Evolutionary conservation across 1,140 invertebrate species (phyloP).

Genomic region (Harlomillsia oculata): DNA sequence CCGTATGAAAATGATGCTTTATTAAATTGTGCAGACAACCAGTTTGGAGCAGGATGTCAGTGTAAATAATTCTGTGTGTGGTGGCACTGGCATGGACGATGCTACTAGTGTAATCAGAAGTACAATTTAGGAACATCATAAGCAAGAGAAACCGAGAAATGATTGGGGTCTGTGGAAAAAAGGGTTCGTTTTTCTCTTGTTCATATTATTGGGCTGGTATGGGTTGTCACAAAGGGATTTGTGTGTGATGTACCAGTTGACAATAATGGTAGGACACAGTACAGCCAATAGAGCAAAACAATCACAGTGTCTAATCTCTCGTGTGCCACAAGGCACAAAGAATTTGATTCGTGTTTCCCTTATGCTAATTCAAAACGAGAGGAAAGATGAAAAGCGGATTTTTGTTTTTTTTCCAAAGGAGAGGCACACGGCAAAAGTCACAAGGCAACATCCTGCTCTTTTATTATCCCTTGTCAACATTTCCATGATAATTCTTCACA

Average conservation of each 20-base stretch:
- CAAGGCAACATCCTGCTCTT: conserved; percentile 10
- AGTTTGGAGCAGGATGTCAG: too few species aligned
- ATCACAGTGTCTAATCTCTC: background rate
- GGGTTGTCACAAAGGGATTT: too few species aligned
- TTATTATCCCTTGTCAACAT: conserved; percentile 7
- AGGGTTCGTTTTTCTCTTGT: too few species aligned
- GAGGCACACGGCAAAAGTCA: conserved; percentile 3
- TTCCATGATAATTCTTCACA: conserved; percentile 13
- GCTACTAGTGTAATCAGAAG: too few species aligned
- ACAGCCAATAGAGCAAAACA: conserved; percentile 23
- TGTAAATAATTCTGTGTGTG: too few species aligned
- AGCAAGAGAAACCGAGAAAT: too few species aligned
- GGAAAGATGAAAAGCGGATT: background rate
- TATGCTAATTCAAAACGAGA: background rate
- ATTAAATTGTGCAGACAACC: too few species aligned
- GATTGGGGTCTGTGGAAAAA: too few species aligned
- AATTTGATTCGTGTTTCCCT: background rate
- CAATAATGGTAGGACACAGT: conserved; percentile 19
- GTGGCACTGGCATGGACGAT: too few species aligned
- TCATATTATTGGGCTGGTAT: too few species aligned
- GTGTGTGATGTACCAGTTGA: conserved; percentile 14
- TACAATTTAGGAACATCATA: too few species aligned
- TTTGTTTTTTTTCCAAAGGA: background rate
- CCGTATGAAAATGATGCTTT: too few species aligned
- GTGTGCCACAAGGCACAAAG: background rate